Percentiles rank a stretch among this genome's conserved stretches.
Conservation (phyloP, 2,797 vertebrate genomes). For the Antrozous pallidus region DNA sequence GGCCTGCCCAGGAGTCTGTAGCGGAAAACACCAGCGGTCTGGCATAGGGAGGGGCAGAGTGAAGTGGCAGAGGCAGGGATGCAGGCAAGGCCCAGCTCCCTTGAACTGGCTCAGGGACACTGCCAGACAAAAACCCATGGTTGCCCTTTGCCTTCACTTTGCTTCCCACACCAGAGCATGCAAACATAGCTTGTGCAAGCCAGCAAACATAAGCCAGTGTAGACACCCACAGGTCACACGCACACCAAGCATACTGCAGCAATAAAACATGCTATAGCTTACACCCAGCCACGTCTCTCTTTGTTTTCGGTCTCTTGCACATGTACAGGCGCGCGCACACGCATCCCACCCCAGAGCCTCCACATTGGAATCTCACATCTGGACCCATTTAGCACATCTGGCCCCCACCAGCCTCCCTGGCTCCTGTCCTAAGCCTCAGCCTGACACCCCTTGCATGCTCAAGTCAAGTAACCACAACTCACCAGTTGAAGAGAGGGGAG, state of each 20-base stretch:
- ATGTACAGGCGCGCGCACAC: not conserved
- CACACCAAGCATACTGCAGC: not conserved
- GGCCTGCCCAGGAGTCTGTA: conserved; percentile 4
- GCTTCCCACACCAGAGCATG: not conserved
- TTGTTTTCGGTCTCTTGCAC: not conserved
- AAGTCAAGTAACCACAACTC: conserved; percentile 37
- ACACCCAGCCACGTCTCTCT: not conserved
- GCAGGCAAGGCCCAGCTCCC: not conserved
- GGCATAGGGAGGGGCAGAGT: not conserved
- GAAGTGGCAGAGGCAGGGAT: not conserved
- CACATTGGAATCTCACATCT: not conserved
- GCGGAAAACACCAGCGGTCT: conserved; percentile 28
- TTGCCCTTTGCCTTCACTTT: not conserved
- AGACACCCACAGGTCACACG: not conserved
- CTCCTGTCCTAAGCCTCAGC: not conserved
- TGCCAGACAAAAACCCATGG: not conserved
- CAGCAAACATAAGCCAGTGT: not conserved
- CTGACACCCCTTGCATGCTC: not conserved
- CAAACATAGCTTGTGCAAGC: not conserved
- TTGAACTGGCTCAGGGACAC: not conserved
- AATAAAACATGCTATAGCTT: rapidly evolving
- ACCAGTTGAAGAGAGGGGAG: conserved; percentile 63
- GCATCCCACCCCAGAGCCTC: not conserved
- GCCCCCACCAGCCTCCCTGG: not conserved
- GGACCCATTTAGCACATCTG: conserved; percentile 29